These are phyloP conservation scores for Anoura caudifer DNA, from an alignment of 2,113 vertebrate genomes.

Conservation along the genomic window DNA sequence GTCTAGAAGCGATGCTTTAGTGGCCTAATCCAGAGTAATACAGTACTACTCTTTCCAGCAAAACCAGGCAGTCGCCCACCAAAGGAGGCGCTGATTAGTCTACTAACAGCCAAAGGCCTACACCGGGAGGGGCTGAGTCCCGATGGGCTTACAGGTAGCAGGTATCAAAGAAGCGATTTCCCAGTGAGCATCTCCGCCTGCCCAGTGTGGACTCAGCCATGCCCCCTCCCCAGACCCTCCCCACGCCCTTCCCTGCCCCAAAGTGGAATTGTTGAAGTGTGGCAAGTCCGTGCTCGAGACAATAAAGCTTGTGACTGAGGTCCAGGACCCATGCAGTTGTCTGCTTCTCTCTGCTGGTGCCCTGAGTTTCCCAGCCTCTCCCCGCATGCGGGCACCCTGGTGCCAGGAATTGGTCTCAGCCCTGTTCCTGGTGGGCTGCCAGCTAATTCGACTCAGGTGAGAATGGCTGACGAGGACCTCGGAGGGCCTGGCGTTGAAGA, in stretches of 20 bases:
- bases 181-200: background rate
- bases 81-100: constrained; percentile 59
- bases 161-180: background rate
- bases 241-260: background rate
- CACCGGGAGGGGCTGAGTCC: background rate
- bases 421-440: background rate
- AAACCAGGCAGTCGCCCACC: constrained; percentile 67
- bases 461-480: background rate
- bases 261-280: constrained; percentile 80
- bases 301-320: constrained; percentile 85
- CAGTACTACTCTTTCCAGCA: constrained; percentile 26
- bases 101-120: constrained; percentile 67
- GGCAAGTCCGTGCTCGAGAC: constrained; percentile 78
- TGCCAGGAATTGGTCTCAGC: background rate
- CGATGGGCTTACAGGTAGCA: background rate
- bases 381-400: background rate
- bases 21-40: constrained; percentile 55
- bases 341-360: background rate
- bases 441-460: background rate
- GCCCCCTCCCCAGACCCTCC: background rate
- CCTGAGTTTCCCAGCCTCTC: background rate
- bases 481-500: background rate
- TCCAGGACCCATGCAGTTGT: background rate
- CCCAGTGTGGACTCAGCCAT: background rate
- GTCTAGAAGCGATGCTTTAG: constrained; percentile 47